Conservation (phyloP, 2,113 vertebrate genomes). For the Xiphophorus maculatus region DNA sequence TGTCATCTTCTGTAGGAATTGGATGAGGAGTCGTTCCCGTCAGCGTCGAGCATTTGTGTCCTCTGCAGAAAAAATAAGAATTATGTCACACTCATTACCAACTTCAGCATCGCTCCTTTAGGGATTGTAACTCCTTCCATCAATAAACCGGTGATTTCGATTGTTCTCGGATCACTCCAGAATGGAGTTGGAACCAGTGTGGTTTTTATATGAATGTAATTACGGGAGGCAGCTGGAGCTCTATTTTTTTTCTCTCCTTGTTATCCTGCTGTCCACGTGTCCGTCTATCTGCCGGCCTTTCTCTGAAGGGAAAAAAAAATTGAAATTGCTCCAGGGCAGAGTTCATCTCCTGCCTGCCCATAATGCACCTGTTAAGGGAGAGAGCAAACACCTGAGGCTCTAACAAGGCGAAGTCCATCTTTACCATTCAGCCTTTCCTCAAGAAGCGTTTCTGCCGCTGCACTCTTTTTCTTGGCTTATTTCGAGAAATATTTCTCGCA, state of each 20-base stretch:
- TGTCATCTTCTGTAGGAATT: slow-evolving; percentile 37
- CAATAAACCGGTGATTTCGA: slow-evolving; percentile 20
- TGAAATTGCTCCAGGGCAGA: slow-evolving; percentile 15
- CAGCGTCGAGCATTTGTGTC: slow-evolving; percentile 9
- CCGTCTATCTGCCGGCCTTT: neutral
- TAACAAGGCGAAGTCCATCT: slow-evolving; percentile 13
- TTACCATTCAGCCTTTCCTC: slow-evolving; percentile 12
- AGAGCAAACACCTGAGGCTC: slow-evolving; percentile 18
- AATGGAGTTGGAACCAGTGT: neutral
- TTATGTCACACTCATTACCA: slow-evolving; percentile 38
- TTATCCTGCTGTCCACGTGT: slow-evolving; percentile 19
- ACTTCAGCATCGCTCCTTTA: slow-evolving; percentile 25
- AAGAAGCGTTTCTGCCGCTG: neutral
- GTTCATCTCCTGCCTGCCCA: slow-evolving; percentile 34
- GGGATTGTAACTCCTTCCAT: slow-evolving; percentile 33
- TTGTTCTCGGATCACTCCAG: slow-evolving; percentile 25
- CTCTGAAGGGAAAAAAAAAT: neutral
- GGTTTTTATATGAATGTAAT: slow-evolving; percentile 14
- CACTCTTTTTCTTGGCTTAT: slow-evolving; percentile 13
- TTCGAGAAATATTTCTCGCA: neutral
- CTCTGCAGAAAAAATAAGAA: slow-evolving; percentile 1
- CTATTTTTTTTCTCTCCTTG: slow-evolving; percentile 1
- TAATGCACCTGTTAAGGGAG: slow-evolving; percentile 41
- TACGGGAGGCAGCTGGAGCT: slow-evolving; percentile 1
- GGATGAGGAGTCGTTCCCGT: slow-evolving; percentile 34